These are phyloP conservation scores for Chascanopsetta lugubris DNA, from an alignment of 2,113 vertebrate species.

Conservation along the genomic window DNA sequence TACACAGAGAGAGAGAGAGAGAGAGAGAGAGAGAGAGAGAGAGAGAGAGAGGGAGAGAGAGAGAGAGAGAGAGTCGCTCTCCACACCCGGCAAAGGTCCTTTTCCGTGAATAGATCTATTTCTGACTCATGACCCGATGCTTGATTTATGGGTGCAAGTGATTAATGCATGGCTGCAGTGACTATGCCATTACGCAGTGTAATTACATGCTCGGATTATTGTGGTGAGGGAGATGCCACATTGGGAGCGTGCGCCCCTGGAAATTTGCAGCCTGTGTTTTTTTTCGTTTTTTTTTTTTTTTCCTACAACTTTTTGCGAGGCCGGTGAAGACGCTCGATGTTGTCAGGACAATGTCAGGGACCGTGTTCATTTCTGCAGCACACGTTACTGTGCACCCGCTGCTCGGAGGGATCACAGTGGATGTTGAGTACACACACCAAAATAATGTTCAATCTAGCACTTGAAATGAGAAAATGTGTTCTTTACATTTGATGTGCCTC, in stretches of 20 bases:
- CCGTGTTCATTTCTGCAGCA: background rate
- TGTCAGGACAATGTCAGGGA: background rate
- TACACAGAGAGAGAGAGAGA: too few relatives aligned
- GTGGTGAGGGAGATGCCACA: background rate
- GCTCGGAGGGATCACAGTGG: too few relatives aligned
- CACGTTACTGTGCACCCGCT: too few relatives aligned
- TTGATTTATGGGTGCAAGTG: background rate
- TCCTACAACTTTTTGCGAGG: background rate
- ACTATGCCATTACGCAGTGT: background rate
- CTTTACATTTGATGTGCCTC: too few relatives aligned
- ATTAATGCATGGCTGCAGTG: background rate
- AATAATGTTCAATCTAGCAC: too few relatives aligned
- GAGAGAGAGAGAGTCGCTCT: too few relatives aligned
- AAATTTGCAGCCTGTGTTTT: background rate
- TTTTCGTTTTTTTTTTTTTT: background rate
- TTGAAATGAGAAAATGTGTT: too few relatives aligned
- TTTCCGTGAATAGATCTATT: background rate
- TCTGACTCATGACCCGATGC: conserved; percentile 1
- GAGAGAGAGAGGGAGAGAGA: too few relatives aligned
- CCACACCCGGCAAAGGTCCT: background rate
- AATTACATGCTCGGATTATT: background rate
- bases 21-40: too few relatives aligned
- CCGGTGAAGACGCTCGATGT: too few relatives aligned
- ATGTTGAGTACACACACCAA: too few relatives aligned
- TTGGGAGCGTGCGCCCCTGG: background rate